A percentile compares a stretch with the other conserved stretches of the same genome.
Conservation (phyloP, 2,888 invertebrate species). For the Caenorhabditis afra region DNA sequence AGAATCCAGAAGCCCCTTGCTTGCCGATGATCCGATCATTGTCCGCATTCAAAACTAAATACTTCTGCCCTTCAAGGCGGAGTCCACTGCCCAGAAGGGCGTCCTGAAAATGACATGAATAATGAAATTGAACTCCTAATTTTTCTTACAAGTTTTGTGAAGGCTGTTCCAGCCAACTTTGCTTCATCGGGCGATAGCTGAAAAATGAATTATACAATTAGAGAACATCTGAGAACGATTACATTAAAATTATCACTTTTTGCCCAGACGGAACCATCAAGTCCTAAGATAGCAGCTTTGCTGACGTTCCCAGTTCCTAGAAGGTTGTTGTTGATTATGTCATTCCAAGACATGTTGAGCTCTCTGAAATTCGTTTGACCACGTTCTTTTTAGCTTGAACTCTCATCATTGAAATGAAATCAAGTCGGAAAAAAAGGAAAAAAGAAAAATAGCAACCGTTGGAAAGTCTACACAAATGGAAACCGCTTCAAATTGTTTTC, state of each 20-base stretch:
- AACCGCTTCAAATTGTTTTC: too few relatives aligned
- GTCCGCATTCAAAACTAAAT: constrained; percentile 76
- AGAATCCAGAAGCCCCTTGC: constrained; percentile 79
- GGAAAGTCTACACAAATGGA: too few relatives aligned
- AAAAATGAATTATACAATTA: constrained; percentile 17
- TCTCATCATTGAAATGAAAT: constrained; percentile 1
- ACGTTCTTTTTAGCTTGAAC: background rate
- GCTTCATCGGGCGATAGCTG: constrained; percentile 73
- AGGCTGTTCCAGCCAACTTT: constrained; percentile 73
- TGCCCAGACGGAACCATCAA: constrained; percentile 80
- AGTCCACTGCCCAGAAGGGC: constrained; percentile 76
- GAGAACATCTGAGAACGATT: background rate
- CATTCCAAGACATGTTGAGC: constrained; percentile 55
- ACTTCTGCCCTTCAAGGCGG: constrained; percentile 79
- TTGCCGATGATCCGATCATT: constrained; percentile 80
- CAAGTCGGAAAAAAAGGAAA: background rate
- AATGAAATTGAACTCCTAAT: background rate
- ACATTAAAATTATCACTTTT: constrained; percentile 79
- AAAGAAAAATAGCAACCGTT: too few relatives aligned
- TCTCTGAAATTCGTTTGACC: background rate
- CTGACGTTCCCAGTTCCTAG: constrained; percentile 78
- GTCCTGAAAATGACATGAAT: too few relatives aligned
- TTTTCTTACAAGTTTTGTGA: constrained; percentile 59
- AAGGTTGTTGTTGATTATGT: constrained; percentile 72
- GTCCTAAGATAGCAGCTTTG: constrained; percentile 79